These are phyloP conservation scores for Phoeniculus purpureus DNA, from an alignment of 2,797 vertebrate genomes.

Conservation along the genomic window DNA sequence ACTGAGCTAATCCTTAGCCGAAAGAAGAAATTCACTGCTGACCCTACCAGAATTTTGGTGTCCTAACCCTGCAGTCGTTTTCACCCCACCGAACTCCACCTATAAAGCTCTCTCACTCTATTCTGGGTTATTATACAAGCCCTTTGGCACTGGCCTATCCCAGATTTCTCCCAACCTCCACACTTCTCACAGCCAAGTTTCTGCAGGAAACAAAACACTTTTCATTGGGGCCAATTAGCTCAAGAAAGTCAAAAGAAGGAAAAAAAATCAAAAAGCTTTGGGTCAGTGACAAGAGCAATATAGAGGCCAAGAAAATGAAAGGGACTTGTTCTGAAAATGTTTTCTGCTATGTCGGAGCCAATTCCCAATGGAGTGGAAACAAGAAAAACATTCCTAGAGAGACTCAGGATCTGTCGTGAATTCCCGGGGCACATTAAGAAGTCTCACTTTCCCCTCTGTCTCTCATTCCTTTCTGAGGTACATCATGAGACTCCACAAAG, in stretches of 20 bases:
- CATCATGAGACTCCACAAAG: not conserved
- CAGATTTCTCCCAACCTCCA: conserved; percentile 54
- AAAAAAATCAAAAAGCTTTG: conserved; percentile 59
- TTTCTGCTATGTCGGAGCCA: conserved; percentile 51
- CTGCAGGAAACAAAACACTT: conserved; percentile 73
- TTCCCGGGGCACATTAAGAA: conserved; percentile 6
- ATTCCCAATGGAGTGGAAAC: conserved; percentile 65
- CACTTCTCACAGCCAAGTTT: conserved; percentile 63
- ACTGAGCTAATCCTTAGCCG: not conserved
- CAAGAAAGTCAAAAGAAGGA: conserved; percentile 55
- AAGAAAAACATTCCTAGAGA: conserved; percentile 64
- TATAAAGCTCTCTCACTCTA: conserved; percentile 34
- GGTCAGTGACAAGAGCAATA: conserved; percentile 62
- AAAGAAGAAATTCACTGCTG: not conserved
- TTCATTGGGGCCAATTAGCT: conserved; percentile 71
- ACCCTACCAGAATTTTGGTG: not conserved
- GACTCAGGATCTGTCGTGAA: not conserved
- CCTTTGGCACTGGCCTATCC: conserved; percentile 48
- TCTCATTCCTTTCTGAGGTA: conserved; percentile 30
- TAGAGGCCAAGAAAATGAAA: conserved; percentile 62
- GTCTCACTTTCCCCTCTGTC: not conserved
- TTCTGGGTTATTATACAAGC: conserved; percentile 56
- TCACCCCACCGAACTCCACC: not conserved
- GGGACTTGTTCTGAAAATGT: conserved; percentile 51
- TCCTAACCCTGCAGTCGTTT: not conserved